Percentiles rank a stretch among this genome's conserved stretches.
These are phyloP conservation scores for Sebastes nivosus DNA, from an alignment of 2,797 vertebrate genomes.

Conservation along the genomic window DNA sequence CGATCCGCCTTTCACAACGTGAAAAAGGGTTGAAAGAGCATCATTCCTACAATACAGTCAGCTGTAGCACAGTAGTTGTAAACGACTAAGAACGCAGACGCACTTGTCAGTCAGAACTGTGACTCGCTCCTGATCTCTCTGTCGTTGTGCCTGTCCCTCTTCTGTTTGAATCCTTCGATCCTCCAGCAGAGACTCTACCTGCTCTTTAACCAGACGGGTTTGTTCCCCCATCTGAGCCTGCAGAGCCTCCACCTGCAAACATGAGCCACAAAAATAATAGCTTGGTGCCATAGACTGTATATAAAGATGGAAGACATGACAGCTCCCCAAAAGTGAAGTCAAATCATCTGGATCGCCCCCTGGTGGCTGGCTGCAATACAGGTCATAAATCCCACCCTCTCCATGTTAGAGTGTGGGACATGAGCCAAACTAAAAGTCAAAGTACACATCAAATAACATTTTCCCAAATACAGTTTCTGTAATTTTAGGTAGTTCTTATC, in stretches of 20 bases:
- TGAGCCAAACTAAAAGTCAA: no score
- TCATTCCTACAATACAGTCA: not conserved
- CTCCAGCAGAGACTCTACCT: slow-evolving; percentile 89
- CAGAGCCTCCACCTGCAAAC: slow-evolving; percentile 91
- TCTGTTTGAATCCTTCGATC: slow-evolving; percentile 89
- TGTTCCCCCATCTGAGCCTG: slow-evolving; percentile 97
- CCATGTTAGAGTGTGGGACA: no score
- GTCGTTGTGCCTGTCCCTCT: slow-evolving; percentile 87
- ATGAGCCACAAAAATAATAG: not conserved
- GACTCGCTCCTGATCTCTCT: slow-evolving; percentile 88
- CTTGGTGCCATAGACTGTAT: not conserved
- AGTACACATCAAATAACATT: no score
- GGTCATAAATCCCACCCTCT: no score
- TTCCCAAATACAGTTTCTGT: no score
- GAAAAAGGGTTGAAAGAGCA: not conserved
- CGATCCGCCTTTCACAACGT: not conserved
- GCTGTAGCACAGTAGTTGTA: not conserved
- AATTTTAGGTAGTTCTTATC: no score
- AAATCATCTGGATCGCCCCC: no score
- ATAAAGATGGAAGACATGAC: no score
- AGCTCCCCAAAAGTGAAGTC: no score
- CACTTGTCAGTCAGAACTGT: slow-evolving; percentile 88
- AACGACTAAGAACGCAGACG: not conserved
- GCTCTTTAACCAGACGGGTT: slow-evolving; percentile 89
- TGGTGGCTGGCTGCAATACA: no score